These are phyloP conservation scores for Epizoanthus stellaris DNA, from an alignment of 92 coral and sea anemone genomes.

Conservation along the genomic window DNA sequence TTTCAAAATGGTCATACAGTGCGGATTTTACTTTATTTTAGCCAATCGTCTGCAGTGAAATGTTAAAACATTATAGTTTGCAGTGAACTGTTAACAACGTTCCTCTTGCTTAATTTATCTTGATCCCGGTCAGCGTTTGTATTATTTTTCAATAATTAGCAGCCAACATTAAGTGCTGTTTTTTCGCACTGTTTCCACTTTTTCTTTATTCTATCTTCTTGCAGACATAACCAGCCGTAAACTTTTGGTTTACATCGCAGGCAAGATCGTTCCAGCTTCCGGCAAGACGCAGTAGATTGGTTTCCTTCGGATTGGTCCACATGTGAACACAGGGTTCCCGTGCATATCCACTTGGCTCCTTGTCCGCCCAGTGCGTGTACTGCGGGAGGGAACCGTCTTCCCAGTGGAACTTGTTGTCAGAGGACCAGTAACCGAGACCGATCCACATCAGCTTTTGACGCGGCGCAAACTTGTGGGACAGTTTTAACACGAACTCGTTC, in stretches of 20 bases:
- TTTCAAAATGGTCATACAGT: too few species aligned
- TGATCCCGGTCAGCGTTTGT: too few species aligned
- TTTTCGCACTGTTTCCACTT: too few species aligned
- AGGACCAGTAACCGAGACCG: slow-evolving; percentile 14
- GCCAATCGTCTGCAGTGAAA: too few species aligned
- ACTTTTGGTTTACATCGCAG: background rate
- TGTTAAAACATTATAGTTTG: too few species aligned
- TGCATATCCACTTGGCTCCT: slow-evolving; percentile 29
- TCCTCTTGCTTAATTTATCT: too few species aligned
- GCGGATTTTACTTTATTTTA: too few species aligned
- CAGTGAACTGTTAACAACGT: too few species aligned
- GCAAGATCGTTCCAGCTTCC: slow-evolving; percentile 38
- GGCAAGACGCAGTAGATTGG: background rate
- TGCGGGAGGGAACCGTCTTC: slow-evolving; percentile 30
- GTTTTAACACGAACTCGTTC: slow-evolving; percentile 35
- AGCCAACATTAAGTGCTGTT: too few species aligned
- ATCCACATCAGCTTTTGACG: background rate
- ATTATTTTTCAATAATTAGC: too few species aligned
- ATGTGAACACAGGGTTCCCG: slow-evolving; percentile 34
- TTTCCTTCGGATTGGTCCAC: background rate
- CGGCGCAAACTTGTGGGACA: slow-evolving; percentile 6
- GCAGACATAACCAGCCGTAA: too few species aligned
- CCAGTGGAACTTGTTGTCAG: slow-evolving; percentile 5
- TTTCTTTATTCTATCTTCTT: too few species aligned
- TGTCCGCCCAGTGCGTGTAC: slow-evolving; percentile 37